Percentiles rank a stretch among this genome's conserved stretches.
Conservation (phyloP, 2,113 vertebrate species). For the Puffinus mauretanicus region DNA sequence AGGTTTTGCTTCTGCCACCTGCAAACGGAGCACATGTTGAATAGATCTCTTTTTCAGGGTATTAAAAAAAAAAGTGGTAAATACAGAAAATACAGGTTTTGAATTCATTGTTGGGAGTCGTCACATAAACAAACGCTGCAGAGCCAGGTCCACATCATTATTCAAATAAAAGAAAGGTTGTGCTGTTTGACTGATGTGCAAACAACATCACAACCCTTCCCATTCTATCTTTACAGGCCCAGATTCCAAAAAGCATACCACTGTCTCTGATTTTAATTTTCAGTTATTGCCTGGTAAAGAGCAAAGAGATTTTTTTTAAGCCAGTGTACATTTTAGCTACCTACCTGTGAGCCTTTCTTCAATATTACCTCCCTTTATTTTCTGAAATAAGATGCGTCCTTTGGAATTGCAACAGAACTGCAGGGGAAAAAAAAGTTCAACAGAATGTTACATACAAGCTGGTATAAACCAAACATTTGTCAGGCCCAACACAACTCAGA, state of each 20-base stretch:
- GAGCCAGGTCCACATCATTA: background rate
- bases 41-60: background rate
- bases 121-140: background rate
- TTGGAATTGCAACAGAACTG: slow-evolving; percentile 77
- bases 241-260: background rate
- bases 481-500: background rate
- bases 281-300: background rate
- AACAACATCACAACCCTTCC: background rate
- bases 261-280: background rate
- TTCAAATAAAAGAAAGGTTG: background rate
- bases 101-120: background rate
- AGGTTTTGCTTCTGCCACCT: slow-evolving; percentile 57
- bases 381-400: slow-evolving; percentile 74
- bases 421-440: background rate
- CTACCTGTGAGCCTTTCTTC: slow-evolving; percentile 74
- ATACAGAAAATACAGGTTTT: background rate
- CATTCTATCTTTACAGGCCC: background rate
- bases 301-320: background rate
- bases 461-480: background rate
- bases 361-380: slow-evolving; percentile 73
- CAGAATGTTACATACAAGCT: background rate
- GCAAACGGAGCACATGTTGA: background rate
- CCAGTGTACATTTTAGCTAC: slow-evolving; percentile 18
- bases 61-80: background rate
- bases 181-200: background rate